A percentile compares a stretch with the other conserved stretches of the same genome.
Evolutionary conservation across 2,113 vertebrate species (phyloP).

Genomic region (Ibidorhyncha struthersii): DNA sequence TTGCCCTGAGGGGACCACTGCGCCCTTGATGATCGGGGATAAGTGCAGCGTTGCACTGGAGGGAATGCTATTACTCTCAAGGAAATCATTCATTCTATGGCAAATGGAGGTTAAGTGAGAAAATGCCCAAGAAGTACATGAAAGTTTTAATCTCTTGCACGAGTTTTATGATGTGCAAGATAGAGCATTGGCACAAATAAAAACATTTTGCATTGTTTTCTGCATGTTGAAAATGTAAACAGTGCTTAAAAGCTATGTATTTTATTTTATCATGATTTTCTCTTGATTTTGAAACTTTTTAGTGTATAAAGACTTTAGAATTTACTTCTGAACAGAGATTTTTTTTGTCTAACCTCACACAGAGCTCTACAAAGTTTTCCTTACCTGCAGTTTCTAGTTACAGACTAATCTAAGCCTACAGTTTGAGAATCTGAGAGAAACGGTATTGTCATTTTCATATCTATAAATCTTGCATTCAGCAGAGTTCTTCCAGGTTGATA

Average conservation of each 20-base stretch:
- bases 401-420: background rate
- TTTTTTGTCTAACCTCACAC: background rate
- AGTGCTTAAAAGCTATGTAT: background rate
- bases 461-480: background rate
- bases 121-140: accelerated
- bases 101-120: background rate
- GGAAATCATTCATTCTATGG: background rate
- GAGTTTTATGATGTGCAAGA: background rate
- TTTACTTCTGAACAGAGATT: background rate
- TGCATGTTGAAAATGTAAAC: background rate
- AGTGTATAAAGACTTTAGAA: background rate
- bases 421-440: background rate
- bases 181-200: background rate
- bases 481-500: background rate
- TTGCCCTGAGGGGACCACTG: background rate
- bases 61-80: background rate
- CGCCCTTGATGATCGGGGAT: background rate
- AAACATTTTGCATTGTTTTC: background rate
- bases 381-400: background rate
- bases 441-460: accelerated
- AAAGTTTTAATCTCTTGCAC: background rate
- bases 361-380: background rate
- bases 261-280: background rate
- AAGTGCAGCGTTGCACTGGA: background rate
- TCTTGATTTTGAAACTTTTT: background rate